phyloP scores from a whole-genome alignment of 2,888 invertebrate species.

The Noctua fimbriata region DNA sequence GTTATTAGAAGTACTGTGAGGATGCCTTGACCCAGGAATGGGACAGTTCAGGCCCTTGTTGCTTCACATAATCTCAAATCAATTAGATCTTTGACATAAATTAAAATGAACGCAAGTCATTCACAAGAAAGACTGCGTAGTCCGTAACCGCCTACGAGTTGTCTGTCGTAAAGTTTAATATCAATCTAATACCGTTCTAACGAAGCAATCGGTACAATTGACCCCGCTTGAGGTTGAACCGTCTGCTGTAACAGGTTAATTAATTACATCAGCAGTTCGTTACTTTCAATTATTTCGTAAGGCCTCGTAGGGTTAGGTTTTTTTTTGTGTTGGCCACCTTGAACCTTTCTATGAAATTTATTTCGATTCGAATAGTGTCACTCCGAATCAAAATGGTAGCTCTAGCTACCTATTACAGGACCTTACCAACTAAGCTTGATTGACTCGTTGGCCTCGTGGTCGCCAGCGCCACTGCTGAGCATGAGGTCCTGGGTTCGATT shows the following conservation, averaged over 20 bases:
- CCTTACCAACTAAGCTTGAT: not conserved
- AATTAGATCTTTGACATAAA: not conserved
- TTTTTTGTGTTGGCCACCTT: not conserved
- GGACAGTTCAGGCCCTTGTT: not conserved
- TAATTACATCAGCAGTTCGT: slow-evolving; percentile 86
- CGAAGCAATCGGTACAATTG: slow-evolving; percentile 70
- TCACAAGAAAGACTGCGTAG: slow-evolving; percentile 21
- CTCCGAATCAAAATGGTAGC: not conserved
- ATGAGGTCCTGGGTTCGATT: not conserved
- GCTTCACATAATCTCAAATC: not conserved
- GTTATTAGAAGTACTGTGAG: not conserved
- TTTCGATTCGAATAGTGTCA: not conserved
- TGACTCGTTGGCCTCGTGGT: not conserved
- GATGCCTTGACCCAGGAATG: not conserved
- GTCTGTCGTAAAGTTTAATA: slow-evolving; percentile 69
- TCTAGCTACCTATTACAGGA: not conserved
- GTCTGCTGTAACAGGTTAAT: slow-evolving; percentile 79
- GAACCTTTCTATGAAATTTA: not conserved
- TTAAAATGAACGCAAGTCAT: slow-evolving; percentile 36
- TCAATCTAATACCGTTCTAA: slow-evolving; percentile 61
- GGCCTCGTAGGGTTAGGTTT: slow-evolving; percentile 61
- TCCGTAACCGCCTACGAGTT: slow-evolving; percentile 42
- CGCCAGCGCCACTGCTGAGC: not conserved
- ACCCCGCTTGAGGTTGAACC: slow-evolving; percentile 69
- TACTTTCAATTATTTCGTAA: slow-evolving; percentile 79